These are phyloP conservation scores for Arbacia lixula DNA, from an alignment of 53 echinoderm and acorn worm genomes.

Conservation along the genomic window DNA sequence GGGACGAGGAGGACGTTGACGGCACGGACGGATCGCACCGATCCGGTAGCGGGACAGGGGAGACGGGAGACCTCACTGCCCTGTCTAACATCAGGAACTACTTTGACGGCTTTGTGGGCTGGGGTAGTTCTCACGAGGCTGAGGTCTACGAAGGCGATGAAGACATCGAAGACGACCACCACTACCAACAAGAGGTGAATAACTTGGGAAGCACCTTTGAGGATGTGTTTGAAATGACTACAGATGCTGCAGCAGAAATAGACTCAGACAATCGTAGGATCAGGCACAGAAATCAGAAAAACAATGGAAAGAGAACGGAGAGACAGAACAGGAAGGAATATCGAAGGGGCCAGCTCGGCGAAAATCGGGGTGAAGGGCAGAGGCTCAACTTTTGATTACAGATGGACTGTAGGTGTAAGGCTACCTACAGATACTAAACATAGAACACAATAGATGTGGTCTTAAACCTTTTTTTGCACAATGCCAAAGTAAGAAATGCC, in stretches of 20 bases:
- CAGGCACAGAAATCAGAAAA: constrained; percentile 10
- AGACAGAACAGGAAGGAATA: constrained; percentile 37
- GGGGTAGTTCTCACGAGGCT: constrained; percentile 11
- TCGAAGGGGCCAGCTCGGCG: constrained; percentile 13
- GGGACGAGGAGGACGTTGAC: neutral
- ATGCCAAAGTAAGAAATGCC: too few species aligned
- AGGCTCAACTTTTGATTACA: constrained; percentile 25
- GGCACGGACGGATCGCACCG: neutral
- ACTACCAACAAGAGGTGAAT: neutral
- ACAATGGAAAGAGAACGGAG: constrained; percentile 3
- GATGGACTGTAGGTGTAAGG: too few species aligned
- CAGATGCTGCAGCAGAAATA: neutral
- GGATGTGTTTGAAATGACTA: constrained; percentile 18
- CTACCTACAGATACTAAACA: too few species aligned
- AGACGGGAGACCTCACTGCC: too few species aligned
- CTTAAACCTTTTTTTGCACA: too few species aligned
- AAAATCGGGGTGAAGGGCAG: constrained; percentile 1
- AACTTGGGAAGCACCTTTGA: neutral
- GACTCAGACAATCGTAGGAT: neutral
- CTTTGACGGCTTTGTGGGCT: constrained; percentile 29
- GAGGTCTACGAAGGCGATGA: neutral
- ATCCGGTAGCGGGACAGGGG: neutral
- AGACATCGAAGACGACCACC: neutral
- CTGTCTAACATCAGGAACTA: constrained; percentile 16
- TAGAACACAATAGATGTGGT: too few species aligned